Evolutionary conservation across 53 echinoderm and acorn worm species (phyloP).

Genomic region (Glandiceps talaboti): DNA sequence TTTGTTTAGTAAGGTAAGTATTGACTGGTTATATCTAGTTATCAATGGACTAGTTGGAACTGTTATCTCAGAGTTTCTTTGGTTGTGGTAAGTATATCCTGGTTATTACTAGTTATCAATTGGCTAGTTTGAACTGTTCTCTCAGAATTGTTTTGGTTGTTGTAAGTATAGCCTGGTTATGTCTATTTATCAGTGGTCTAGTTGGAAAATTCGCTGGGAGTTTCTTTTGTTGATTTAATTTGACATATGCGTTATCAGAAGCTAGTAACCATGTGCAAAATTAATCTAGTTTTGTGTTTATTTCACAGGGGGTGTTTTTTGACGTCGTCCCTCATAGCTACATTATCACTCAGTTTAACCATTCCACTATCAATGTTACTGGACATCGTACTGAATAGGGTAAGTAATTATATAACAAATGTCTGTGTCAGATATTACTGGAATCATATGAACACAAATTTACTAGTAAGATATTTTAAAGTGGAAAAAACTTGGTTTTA

Average conservation of each 20-base stretch:
- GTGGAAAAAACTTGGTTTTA: too few relatives aligned
- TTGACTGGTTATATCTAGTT: conserved; percentile 67
- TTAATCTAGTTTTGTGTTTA: too few relatives aligned
- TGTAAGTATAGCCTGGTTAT: conserved; percentile 62
- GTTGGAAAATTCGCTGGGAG: too few relatives aligned
- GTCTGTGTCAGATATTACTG: too few relatives aligned
- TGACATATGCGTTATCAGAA: too few relatives aligned
- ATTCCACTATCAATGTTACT: conserved; percentile 71
- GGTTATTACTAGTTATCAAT: too few relatives aligned
- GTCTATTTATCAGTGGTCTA: conserved; percentile 72
- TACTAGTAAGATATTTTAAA: too few relatives aligned
- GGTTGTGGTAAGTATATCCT: conserved; percentile 87
- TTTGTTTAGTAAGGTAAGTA: conserved; percentile 58
- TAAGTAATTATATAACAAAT: too few relatives aligned
- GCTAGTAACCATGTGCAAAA: too few relatives aligned
- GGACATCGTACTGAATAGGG: conserved; percentile 67
- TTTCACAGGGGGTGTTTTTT: conserved; percentile 84
- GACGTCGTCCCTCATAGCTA: conserved; percentile 93
- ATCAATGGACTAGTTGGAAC: conserved; percentile 91
- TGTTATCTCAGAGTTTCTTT: conserved; percentile 89
- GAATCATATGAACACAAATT: too few relatives aligned
- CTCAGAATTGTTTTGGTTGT: conserved; percentile 63
- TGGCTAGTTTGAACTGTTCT: too few relatives aligned
- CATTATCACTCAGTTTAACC: conserved; percentile 78
- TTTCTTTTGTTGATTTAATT: too few relatives aligned